These are phyloP conservation scores for Meiosimyza platycephala DNA, from an alignment of 2,888 invertebrate species.

Conservation along the genomic window DNA sequence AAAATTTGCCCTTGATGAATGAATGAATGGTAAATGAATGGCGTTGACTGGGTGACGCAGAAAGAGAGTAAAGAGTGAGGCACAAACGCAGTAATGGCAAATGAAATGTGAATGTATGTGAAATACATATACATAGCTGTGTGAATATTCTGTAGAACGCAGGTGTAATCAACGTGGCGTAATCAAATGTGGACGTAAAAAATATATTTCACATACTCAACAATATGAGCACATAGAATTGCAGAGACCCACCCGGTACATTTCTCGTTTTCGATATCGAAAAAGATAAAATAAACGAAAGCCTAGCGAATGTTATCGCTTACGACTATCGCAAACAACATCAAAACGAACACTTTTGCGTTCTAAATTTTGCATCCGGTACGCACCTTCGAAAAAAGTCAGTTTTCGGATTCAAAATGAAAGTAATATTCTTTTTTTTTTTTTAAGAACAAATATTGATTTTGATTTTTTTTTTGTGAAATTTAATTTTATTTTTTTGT, in stretches of 20 bases:
- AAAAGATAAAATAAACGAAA: too few relatives aligned
- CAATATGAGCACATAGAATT: neutral
- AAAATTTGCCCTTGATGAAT: constrained; percentile 23
- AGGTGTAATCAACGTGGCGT: constrained; percentile 23
- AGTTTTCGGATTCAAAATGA: too few relatives aligned
- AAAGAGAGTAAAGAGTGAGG: neutral
- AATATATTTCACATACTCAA: constrained; percentile 1
- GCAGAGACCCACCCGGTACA: neutral
- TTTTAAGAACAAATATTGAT: too few relatives aligned
- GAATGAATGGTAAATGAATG: constrained; percentile 25
- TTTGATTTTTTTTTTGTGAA: too few relatives aligned
- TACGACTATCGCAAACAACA: too few relatives aligned
- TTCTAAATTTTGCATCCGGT: too few relatives aligned
- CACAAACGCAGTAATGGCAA: neutral
- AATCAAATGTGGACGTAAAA: constrained; percentile 20
- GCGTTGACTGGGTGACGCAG: neutral
- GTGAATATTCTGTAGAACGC: neutral
- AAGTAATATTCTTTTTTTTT: too few relatives aligned
- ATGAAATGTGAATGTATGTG: neutral
- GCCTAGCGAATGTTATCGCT: too few relatives aligned
- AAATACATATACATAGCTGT: neutral
- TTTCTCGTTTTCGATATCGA: too few relatives aligned
- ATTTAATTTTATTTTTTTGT: too few relatives aligned
- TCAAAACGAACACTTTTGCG: too few relatives aligned
- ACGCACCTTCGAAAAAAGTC: too few relatives aligned